Evolutionary conservation across 2,888 invertebrate genomes (phyloP).

Genomic region (Unio pictorum): DNA sequence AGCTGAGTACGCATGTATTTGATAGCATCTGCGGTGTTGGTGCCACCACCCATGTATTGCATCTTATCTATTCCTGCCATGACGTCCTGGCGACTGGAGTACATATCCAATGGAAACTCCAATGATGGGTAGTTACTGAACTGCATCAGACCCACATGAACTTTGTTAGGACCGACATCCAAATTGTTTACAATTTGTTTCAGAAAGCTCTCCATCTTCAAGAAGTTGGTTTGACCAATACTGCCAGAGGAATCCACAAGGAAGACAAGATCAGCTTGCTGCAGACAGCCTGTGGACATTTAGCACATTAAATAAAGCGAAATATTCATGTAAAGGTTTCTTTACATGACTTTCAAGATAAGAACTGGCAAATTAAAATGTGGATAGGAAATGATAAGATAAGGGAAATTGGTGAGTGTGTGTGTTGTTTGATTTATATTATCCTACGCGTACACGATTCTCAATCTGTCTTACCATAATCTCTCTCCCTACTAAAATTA

Average conservation of each 20-base stretch:
- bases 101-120: conserved; percentile 52
- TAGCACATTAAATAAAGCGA: background rate
- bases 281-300: conserved; percentile 36
- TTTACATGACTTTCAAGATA: too few species aligned
- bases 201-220: conserved; percentile 52
- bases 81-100: conserved; percentile 37
- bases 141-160: conserved; percentile 53
- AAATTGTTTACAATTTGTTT: conserved; percentile 45
- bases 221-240: conserved; percentile 48
- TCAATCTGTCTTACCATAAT: too few species aligned
- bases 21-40: conserved; percentile 62
- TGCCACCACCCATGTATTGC: conserved; percentile 58
- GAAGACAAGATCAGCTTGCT: conserved; percentile 53
- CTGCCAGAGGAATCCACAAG: conserved; percentile 53
- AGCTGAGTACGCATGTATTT: conserved; percentile 44
- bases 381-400: too few species aligned
- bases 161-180: conserved; percentile 44
- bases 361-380: too few species aligned
- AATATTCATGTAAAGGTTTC: too few species aligned
- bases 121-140: conserved; percentile 53
- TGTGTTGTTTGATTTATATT: too few species aligned
- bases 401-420: too few species aligned
- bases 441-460: too few species aligned
- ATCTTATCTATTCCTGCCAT: conserved; percentile 51
- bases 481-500: too few species aligned